Percentiles rank a stretch among this genome's conserved stretches.
Conservation (phyloP, 1,140 invertebrate genomes). For the Drosophila guanche region DNA sequence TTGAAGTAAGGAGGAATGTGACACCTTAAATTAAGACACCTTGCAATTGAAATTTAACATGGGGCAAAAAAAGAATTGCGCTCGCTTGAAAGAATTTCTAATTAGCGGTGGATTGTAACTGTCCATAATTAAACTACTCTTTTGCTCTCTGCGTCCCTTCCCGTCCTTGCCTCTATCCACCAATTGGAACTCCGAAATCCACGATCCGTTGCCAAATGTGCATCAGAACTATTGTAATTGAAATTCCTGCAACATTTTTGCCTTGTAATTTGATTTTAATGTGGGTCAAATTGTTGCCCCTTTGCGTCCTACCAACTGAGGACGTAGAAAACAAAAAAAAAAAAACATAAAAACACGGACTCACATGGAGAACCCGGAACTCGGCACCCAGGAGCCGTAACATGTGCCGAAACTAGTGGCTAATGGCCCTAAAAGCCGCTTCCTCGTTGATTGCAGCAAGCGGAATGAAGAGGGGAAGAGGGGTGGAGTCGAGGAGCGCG, state of each 20-base stretch:
- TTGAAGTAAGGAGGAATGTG: too few species aligned
- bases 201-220: slow-evolving; percentile 26
- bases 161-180: background rate
- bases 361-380: background rate
- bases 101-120: slow-evolving; percentile 26
- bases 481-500: background rate
- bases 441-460: slow-evolving; percentile 53
- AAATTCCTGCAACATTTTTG: slow-evolving; percentile 61
- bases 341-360: slow-evolving; percentile 3
- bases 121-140: slow-evolving; percentile 27
- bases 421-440: slow-evolving; percentile 60
- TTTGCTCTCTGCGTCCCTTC: background rate
- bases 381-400: slow-evolving; percentile 1
- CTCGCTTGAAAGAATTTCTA: slow-evolving; percentile 15
- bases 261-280: slow-evolving; percentile 69
- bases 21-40: too few species aligned
- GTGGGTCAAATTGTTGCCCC: slow-evolving; percentile 28
- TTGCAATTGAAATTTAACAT: too few species aligned
- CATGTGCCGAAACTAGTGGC: slow-evolving; percentile 30
- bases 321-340: slow-evolving; percentile 10
- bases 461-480: background rate
- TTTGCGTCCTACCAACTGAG: background rate
- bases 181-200: slow-evolving; percentile 10
- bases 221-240: slow-evolving; percentile 59
- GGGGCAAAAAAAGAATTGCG: too few species aligned